These are phyloP conservation scores for Phylloscopus trochilus DNA, from an alignment of 2,113 vertebrate species.

Conservation along the genomic window DNA sequence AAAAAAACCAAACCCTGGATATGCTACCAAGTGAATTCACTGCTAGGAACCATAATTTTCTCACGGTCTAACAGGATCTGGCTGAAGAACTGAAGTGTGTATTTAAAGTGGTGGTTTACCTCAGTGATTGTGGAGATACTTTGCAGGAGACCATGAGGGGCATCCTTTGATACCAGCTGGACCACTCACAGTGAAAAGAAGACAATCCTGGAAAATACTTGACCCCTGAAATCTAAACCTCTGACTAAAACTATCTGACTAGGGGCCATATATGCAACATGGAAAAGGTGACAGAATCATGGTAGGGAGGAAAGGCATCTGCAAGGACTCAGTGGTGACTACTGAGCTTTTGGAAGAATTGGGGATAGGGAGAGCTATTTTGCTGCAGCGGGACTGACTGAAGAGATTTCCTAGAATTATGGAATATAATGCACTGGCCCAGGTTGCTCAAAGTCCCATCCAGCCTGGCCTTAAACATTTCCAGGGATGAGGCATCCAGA, in stretches of 20 bases:
- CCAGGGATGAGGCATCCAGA: background rate
- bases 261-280: background rate
- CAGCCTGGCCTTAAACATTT: background rate
- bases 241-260: background rate
- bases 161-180: background rate
- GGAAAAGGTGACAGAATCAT: background rate
- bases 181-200: background rate
- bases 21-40: background rate
- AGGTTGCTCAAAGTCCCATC: background rate
- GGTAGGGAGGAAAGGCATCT: background rate
- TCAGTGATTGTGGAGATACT: background rate
- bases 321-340: rapidly evolving
- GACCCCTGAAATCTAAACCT: background rate
- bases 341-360: background rate
- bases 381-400: background rate
- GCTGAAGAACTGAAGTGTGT: background rate
- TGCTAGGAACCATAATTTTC: background rate
- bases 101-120: background rate
- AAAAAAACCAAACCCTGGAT: background rate
- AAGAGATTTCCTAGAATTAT: background rate
- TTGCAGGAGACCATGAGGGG: background rate
- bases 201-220: background rate
- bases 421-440: background rate
- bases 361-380: background rate
- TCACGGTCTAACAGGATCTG: background rate